Conservation (phyloP, 2,113 vertebrate genomes). For the Verasper variegatus region DNA sequence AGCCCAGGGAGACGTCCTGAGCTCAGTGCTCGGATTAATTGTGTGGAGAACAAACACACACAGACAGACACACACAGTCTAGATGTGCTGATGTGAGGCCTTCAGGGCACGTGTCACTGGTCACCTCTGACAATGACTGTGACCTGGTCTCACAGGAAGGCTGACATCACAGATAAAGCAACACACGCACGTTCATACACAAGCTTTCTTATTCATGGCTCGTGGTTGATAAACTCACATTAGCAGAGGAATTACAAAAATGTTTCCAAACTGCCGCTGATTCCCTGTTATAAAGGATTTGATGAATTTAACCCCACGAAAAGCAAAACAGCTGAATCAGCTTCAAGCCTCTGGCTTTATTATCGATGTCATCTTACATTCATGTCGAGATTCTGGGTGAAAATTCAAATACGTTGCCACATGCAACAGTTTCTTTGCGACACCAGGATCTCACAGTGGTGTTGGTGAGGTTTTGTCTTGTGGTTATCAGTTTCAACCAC, state of each 20-base stretch:
- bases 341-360: neutral
- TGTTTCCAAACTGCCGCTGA: neutral
- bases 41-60: slow-evolving; percentile 7
- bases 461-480: slow-evolving; percentile 28
- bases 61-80: neutral
- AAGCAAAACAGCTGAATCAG: neutral
- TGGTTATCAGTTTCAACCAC: slow-evolving; percentile 30
- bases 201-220: neutral
- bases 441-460: slow-evolving; percentile 9
- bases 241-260: no score
- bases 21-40: slow-evolving; percentile 42
- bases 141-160: slow-evolving; percentile 32
- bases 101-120: slow-evolving; percentile 46
- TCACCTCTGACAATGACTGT: slow-evolving; percentile 41
- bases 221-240: neutral
- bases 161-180: slow-evolving; percentile 23
- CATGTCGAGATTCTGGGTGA: neutral
- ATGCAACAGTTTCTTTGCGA: neutral
- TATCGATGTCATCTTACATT: neutral
- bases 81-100: slow-evolving; percentile 52
- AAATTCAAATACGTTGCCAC: neutral
- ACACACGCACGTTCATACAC: neutral
- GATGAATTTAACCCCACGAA: neutral
- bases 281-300: neutral
- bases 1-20: neutral